These are phyloP conservation scores for Halictus ligatus DNA, from an alignment of 2,888 invertebrate species.

Conservation along the genomic window DNA sequence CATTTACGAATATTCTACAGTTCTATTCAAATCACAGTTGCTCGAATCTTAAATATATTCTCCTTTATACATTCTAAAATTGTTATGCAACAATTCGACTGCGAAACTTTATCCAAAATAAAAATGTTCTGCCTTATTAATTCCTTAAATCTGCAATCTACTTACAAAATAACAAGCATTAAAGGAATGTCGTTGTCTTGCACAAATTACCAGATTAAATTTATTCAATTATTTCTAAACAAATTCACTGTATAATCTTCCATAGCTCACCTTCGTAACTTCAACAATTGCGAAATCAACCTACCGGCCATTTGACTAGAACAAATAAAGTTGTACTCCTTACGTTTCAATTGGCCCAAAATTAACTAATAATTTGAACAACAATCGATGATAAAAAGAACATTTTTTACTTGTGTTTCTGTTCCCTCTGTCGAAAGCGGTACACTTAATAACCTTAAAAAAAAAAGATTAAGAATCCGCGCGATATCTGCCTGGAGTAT, in stretches of 20 bases:
- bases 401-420: neutral
- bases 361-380: neutral
- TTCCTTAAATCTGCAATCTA: too few species aligned
- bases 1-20: slow-evolving; percentile 8
- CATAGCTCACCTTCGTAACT: too few species aligned
- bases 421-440: neutral
- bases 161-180: too few species aligned
- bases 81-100: neutral
- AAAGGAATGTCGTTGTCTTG: too few species aligned
- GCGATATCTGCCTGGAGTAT: slow-evolving; percentile 11
- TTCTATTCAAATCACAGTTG: neutral
- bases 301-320: too few species aligned
- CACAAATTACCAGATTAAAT: too few species aligned
- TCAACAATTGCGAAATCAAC: neutral
- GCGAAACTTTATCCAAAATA: neutral
- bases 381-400: neutral
- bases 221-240: too few species aligned
- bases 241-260: too few species aligned
- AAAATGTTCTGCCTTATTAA: neutral
- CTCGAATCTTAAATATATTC: neutral
- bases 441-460: slow-evolving; percentile 8
- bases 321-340: too few species aligned
- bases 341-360: too few species aligned
- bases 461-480: slow-evolving; percentile 4
- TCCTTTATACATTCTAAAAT: neutral